Conservation (phyloP, 2,113 vertebrate species). For the Alligator sinensis region DNA sequence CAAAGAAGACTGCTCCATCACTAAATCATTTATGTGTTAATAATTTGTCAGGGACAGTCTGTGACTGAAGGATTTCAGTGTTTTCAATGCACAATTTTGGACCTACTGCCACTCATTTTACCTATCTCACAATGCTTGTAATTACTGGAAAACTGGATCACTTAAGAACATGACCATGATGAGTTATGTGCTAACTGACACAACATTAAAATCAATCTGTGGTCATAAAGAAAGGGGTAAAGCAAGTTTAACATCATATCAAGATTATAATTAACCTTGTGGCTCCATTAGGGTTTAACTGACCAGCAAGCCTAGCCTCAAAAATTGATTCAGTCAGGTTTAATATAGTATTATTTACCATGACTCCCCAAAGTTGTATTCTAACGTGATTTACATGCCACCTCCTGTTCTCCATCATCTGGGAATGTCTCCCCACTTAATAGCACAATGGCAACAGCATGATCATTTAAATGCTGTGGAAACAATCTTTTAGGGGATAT, state of each 20-base stretch:
- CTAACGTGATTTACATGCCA: not conserved
- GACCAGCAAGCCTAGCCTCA: not conserved
- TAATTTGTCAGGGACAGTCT: not conserved
- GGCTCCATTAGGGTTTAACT: not conserved
- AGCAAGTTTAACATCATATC: not conserved
- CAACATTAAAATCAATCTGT: not conserved
- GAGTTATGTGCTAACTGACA: not conserved
- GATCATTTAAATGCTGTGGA: not conserved
- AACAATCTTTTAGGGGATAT: not conserved
- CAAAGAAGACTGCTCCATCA: not conserved
- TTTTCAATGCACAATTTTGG: not conserved
- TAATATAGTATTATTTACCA: not conserved
- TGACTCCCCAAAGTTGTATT: not conserved
- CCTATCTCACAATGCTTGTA: not conserved
- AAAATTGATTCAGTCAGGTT: not conserved
- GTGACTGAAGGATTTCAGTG: not conserved
- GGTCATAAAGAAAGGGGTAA: not conserved
- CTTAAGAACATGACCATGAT: not conserved
- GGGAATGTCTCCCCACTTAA: not conserved
- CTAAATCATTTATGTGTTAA: not conserved
- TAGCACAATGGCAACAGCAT: not conserved
- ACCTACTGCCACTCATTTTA: not conserved
- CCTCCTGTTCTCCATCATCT: not conserved
- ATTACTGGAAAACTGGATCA: not conserved
- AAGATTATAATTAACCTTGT: not conserved